These are phyloP conservation scores for Stenodera caucasica DNA, from an alignment of 2,888 invertebrate genomes.

Conservation along the genomic window DNA sequence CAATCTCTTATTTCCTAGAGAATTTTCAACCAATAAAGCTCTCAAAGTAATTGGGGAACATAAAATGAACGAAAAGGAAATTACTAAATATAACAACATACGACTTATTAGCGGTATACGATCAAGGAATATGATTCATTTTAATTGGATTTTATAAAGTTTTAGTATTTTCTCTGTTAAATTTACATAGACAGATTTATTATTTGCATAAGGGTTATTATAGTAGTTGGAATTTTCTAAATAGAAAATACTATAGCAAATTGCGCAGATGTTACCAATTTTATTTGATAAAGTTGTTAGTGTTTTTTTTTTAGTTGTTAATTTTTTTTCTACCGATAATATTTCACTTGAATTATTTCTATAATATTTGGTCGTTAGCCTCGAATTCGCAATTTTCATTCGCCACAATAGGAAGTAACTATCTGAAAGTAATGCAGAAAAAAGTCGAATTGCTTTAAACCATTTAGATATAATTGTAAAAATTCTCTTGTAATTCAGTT, in stretches of 20 bases:
- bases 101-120: conserved; percentile 8
- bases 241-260: no score
- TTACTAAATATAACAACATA: conserved; percentile 12
- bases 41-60: conserved; percentile 25
- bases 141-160: neutral
- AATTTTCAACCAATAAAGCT: conserved; percentile 21
- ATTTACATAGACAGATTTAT: no score
- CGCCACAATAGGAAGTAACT: neutral
- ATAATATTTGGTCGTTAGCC: neutral
- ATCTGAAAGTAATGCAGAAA: conserved; percentile 9
- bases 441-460: conserved; percentile 25
- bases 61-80: conserved; percentile 10
- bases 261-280: no score
- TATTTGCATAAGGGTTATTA: no score
- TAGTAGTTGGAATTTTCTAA: no score
- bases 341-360: neutral
- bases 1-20: conserved; percentile 11
- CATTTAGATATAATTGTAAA: conserved; percentile 18
- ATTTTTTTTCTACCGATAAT: neutral
- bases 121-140: conserved; percentile 10
- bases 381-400: neutral
- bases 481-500: no score
- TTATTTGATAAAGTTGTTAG: no score
- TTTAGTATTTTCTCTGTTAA: no score
- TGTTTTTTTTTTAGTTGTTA: no score